phyloP scores from a whole-genome alignment of 2,797 vertebrate genomes.

The Notolepis coatsorum region DNA sequence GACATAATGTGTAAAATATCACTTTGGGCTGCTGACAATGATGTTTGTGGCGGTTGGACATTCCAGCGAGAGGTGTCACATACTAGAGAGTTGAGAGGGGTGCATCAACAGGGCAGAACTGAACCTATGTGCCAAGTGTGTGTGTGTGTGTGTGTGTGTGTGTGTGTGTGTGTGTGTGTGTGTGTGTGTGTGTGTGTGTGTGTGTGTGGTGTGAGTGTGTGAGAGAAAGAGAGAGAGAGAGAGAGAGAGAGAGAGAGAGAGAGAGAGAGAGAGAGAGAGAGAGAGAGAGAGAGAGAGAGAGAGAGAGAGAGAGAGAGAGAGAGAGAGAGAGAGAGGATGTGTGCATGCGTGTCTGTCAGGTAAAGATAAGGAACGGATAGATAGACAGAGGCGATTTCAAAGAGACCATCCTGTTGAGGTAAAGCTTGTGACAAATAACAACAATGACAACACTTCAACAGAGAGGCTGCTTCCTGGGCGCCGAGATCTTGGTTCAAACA shows the following conservation, averaged over 20 bases:
- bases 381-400: too few relatives aligned
- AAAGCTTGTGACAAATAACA: too few relatives aligned
- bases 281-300: background rate
- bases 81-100: slow-evolving; percentile 62
- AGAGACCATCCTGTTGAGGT: too few relatives aligned
- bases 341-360: too few relatives aligned
- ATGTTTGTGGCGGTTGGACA: slow-evolving; percentile 54
- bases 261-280: slow-evolving; percentile 10
- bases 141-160: slow-evolving; percentile 4
- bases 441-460: too few relatives aligned
- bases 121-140: slow-evolving; percentile 21
- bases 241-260: slow-evolving; percentile 17
- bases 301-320: too few relatives aligned
- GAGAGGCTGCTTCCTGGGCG: too few relatives aligned
- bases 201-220: too few relatives aligned
- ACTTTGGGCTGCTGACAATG: slow-evolving; percentile 52
- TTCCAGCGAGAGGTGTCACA: slow-evolving; percentile 71
- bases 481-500: too few relatives aligned
- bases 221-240: background rate
- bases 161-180: background rate
- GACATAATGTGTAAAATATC: slow-evolving; percentile 44
- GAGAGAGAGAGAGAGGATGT: too few relatives aligned
- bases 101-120: slow-evolving; percentile 41
- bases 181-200: too few relatives aligned
- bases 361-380: too few relatives aligned